Evolutionary conservation across 2,888 invertebrate genomes (phyloP), one percentile per base, ranked within the genome.

Genomic region (Portevinia maculata): DNA sequence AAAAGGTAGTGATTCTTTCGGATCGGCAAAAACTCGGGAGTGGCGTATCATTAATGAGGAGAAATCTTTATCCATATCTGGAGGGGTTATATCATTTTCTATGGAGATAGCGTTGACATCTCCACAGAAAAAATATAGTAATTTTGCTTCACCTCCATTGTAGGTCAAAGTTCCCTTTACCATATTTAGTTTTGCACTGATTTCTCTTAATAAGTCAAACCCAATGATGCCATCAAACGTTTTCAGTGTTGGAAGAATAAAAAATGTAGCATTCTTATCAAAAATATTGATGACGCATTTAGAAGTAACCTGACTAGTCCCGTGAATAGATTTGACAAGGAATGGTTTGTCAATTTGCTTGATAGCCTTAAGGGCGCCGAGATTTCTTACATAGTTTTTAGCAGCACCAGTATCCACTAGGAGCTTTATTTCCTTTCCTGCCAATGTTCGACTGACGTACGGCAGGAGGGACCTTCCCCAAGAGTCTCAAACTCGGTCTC

Each of bases 191-290:
- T 67, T 44, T 11, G 74, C 76, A 9, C 50, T 28, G 4, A 78
- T 55, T 52, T 71, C 60, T 8, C 62, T 79, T 17, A 78, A 46
- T 48, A 81, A 71, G 13, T 39, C 53, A 62, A 69, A 85, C 1
- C 85, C 84, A 19, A 84, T 39, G 4, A 84, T 85, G 1, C 83
- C n/a, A n/a, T n/a, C n/a, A n/a, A n/a, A n/a, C n/a, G n/a, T n/a
- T n/a, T n/a, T n/a, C n/a, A n/a, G n/a, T n/a, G n/a, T n/a, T n/a
- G n/a, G n/a, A n/a, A n/a, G n/a, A n/a, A n/a, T n/a, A n/a, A n/a
- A n/a, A n/a, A n/a, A n/a, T n/a, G n/a, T n/a, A n/a, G n/a, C n/a
- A n/a, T n/a, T n/a, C n/a, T n/a, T n/a, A n/a, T n/a, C 81, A 15
- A 74, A 70, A 24, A 85, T 11, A 13, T 74, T 73, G 11, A 78